Conservation (phyloP, 2,797 vertebrate species). For the Ispidina lecontei region DNA sequence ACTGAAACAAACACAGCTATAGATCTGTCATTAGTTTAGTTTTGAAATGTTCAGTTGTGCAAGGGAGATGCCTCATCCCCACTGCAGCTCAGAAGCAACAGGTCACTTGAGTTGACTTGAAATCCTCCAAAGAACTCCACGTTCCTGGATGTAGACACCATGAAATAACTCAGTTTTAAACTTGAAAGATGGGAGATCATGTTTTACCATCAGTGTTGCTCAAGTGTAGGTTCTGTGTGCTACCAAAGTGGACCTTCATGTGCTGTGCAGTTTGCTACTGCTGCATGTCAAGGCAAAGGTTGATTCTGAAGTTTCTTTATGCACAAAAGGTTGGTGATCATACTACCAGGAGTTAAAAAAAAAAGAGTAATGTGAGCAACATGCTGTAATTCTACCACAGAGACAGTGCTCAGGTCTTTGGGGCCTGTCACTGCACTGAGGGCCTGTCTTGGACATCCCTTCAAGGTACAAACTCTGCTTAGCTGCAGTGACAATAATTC, state of each 20-base stretch:
- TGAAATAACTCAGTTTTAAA: not conserved
- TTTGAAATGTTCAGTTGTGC: not conserved
- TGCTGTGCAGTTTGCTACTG: not conserved
- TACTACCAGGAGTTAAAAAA: not conserved
- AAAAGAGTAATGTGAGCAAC: not conserved
- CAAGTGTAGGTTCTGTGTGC: not conserved
- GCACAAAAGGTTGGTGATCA: not conserved
- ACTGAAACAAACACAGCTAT: not conserved
- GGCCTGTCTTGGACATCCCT: accelerated
- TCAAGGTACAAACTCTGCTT: not conserved
- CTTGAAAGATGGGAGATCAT: not conserved
- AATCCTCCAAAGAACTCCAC: accelerated
- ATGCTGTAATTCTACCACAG: not conserved
- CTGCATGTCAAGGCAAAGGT: not conserved
- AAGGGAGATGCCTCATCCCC: accelerated
- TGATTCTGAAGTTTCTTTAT: not conserved
- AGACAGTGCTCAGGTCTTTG: not conserved
- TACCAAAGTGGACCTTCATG: not conserved
- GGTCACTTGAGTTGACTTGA: not conserved
- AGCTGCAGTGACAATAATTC: not conserved
- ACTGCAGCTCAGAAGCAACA: not conserved
- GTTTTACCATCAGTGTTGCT: not conserved
- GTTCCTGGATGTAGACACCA: accelerated
- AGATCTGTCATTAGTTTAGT: not conserved
- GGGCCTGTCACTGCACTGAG: not conserved